These are phyloP conservation scores for Myioborus melanocephalus DNA, from an alignment of 2,797 vertebrate species.

Conservation along the genomic window DNA sequence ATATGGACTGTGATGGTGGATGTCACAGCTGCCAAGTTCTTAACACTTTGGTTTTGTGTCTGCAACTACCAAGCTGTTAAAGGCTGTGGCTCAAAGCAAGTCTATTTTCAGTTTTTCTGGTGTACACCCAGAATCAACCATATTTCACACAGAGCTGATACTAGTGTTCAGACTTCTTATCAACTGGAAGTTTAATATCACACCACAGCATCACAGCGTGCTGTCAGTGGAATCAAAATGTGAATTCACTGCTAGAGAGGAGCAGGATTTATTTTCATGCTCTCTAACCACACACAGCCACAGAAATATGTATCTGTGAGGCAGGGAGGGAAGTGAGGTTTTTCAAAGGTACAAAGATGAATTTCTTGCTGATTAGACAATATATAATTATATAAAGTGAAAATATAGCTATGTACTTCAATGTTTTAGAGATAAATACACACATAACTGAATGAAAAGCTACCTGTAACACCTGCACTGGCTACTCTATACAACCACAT, in stretches of 20 bases:
- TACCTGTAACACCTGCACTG: not conserved
- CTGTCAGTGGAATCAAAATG: conserved; percentile 29
- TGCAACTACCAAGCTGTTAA: not conserved
- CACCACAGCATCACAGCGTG: not conserved
- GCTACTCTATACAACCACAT: not conserved
- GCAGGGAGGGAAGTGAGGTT: not conserved
- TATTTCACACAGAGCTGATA: not conserved
- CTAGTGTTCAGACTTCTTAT: not conserved
- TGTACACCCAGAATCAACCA: not conserved
- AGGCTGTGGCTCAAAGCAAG: not conserved
- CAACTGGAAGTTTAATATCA: conserved; percentile 17
- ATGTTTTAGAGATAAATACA: not conserved
- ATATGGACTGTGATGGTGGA: not conserved
- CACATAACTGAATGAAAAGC: not conserved
- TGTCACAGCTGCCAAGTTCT: not conserved
- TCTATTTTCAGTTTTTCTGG: conserved; percentile 9
- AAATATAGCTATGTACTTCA: not conserved
- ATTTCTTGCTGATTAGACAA: not conserved
- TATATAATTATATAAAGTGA: not conserved
- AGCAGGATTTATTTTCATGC: not conserved
- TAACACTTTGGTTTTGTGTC: not conserved
- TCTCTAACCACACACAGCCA: not conserved
- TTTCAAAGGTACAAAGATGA: not conserved
- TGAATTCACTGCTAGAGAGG: not conserved
- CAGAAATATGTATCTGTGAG: not conserved